A percentile compares a stretch with the other conserved stretches of the same genome.
Conservation (phyloP, 2,888 invertebrate genomes). For the Adineta ricciae region DNA sequence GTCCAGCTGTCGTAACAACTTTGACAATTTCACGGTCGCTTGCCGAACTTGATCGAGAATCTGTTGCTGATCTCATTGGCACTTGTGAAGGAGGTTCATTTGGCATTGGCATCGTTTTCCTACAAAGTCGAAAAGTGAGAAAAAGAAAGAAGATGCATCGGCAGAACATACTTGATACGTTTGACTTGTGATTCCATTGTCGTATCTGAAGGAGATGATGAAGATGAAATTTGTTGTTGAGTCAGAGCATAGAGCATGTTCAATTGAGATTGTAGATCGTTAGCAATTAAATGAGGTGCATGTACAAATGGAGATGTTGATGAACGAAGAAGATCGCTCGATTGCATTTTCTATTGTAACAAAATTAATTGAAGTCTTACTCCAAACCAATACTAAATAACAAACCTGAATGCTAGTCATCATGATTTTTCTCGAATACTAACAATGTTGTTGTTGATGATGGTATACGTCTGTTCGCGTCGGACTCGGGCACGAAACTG, state of each 20-base stretch:
- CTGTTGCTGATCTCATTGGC: neutral
- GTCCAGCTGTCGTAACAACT: conserved; percentile 19
- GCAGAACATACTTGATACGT: neutral
- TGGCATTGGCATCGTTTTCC: neutral
- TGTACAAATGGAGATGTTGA: neutral
- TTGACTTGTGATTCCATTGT: neutral
- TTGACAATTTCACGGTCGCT: conserved; percentile 16
- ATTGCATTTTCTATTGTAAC: neutral
- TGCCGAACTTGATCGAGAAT: neutral
- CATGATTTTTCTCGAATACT: neutral
- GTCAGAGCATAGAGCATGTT: neutral
- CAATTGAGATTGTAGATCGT: conserved; percentile 5
- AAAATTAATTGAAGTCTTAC: no score
- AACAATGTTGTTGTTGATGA: neutral
- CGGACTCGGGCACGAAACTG: neutral
- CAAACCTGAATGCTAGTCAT: neutral
- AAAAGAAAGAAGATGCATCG: no score
- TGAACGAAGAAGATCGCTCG: neutral
- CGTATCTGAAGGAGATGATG: neutral
- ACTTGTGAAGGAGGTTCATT: neutral
- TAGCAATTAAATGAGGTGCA: neutral
- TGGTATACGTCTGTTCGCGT: neutral
- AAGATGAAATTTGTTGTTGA: neutral
- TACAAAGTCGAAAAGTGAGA: neutral
- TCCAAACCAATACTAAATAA: neutral